Conservation (phyloP, 2,797 vertebrate species). For the Falco columbarius region DNA sequence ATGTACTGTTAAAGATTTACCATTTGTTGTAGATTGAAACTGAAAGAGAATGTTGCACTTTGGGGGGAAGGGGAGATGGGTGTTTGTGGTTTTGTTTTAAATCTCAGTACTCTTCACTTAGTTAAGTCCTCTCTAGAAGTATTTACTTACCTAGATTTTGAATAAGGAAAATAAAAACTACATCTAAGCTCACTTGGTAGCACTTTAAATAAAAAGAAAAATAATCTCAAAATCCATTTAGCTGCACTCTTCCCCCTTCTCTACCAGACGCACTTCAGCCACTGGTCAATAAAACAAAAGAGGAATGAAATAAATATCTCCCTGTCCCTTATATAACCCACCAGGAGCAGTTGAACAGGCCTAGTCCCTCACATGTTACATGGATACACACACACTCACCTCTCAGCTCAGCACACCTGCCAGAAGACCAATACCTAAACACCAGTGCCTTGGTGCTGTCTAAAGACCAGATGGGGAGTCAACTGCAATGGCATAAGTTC, state of each 20-base stretch:
- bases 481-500: not conserved
- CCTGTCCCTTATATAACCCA: not conserved
- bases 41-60: not conserved
- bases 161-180: not conserved
- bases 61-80: rapidly evolving
- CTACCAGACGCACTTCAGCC: not conserved
- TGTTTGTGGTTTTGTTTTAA: not conserved
- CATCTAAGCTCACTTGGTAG: not conserved
- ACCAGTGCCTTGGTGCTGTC: too few species aligned
- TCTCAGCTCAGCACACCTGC: not conserved
- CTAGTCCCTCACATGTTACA: not conserved
- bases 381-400: too few species aligned
- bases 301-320: not conserved
- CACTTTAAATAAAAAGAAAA: not conserved
- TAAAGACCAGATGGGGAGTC: not conserved
- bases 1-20: not conserved
- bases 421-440: not conserved
- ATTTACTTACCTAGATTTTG: not conserved
- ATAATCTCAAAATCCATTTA: not conserved
- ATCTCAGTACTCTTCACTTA: not conserved
- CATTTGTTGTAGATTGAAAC: not conserved
- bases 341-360: not conserved
- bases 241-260: not conserved
- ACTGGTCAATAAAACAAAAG: not conserved
- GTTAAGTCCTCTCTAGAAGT: not conserved